Percentiles rank a stretch among this genome's conserved stretches.
Conservation (phyloP, 2,888 invertebrate species). For the Lasioglossum leucozonium region DNA sequence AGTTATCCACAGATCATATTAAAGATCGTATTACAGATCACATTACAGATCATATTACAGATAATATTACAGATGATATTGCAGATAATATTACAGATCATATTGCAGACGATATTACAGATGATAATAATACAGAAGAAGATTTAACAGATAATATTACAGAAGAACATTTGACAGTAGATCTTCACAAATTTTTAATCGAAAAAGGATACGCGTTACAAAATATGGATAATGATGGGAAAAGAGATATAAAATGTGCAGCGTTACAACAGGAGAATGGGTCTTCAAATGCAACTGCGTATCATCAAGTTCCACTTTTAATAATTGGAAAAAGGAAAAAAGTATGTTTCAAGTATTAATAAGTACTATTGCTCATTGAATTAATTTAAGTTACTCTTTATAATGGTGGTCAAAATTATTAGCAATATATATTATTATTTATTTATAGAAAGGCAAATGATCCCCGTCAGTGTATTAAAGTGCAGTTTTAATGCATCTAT, state of each 20-base stretch:
- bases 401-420: not conserved
- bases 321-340: slow-evolving; percentile 71
- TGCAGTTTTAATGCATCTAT: slow-evolving; percentile 2
- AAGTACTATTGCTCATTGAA: not conserved
- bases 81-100: not conserved
- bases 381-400: slow-evolving; percentile 4
- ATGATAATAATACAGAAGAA: not conserved
- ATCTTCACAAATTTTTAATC: slow-evolving; percentile 42
- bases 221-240: slow-evolving; percentile 67
- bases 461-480: not conserved
- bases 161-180: slow-evolving; percentile 32
- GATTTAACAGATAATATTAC: slow-evolving; percentile 28
- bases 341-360: slow-evolving; percentile 10
- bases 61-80: not conserved
- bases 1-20: slow-evolving; percentile 36
- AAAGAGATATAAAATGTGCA: slow-evolving; percentile 65
- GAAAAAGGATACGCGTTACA: slow-evolving; percentile 37
- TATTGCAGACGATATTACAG: not conserved
- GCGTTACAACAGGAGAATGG: slow-evolving; percentile 56
- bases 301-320: slow-evolving; percentile 69
- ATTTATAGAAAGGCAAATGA: slow-evolving; percentile 3
- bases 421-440: slow-evolving; percentile 24
- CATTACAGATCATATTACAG: not conserved
- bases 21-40: not conserved
- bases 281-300: slow-evolving; percentile 66